Evolutionary conservation across 2,797 vertebrate species (phyloP), one percentile per base, ranked within the genome.

Genomic region (Bovichtus diacanthus): DNA sequence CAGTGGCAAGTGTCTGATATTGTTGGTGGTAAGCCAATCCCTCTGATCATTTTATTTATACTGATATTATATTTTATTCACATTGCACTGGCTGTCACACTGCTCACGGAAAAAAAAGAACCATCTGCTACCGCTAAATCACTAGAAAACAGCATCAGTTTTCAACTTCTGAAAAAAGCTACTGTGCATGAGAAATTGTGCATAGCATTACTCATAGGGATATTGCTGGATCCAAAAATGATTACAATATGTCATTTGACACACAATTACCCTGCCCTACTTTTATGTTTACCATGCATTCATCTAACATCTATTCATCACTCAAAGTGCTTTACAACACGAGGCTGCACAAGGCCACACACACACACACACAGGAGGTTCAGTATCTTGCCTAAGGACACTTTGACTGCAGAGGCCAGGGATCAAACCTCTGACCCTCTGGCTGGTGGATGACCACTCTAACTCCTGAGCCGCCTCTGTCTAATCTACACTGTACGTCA

Each of bases 121-220:
- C 67, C 70, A 79, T 74, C 76, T 78, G 69, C 36, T 70, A 2
- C 27, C 27, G 43, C 23, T 23, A 63, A 38, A 78, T 67, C 41
- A 59, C 70, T 34, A 36, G n/a, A 62, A 78, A 80, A 80, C 70
- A 72, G 53, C 64, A 19, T 70, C 56, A 31, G 18, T 65, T 59
- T 54, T 27, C 43, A 72, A 27, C 56, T 34, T 46, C 0, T 74
- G 18, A 53, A 49, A 70, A 74, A 63, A n/a, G 58, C 65, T 25
- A 39, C 43, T 69, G 71, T 55, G 53, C 23, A 18, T 0, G 21
- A 76, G 34, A n/a, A n/a, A n/a, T n/a, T n/a, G n/a, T n/a, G n/a
- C n/a, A n/a, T n/a, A n/a, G n/a, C 36, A 15, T 0, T 41, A 64
- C 39, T 53, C 23, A 58, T 76, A 50, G 21, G 43, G 8, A 44